Base-by-base conservation (phyloP, 2,113 vertebrate species). In the Carollia perspicillata region DNA sequence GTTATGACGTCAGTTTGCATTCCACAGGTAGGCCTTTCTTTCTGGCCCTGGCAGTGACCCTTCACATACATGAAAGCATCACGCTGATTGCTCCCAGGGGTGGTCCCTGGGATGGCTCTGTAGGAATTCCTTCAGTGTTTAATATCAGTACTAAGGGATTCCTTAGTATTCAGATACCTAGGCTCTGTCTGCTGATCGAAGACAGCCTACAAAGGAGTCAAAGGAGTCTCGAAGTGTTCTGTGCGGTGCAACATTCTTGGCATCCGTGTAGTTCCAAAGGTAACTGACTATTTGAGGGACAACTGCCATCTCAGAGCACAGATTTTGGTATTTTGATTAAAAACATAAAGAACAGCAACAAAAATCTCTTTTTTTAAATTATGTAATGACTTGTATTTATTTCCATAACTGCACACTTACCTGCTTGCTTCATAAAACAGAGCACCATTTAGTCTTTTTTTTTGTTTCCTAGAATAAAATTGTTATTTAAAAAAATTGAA, bases 381-480 rank as follows among this genome's bases (percentile, higher is more conserved):
- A 37, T 37, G 17, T 55, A n/a, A 89, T 88, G 51, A 51, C 40
- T 89, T 51, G 11, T 42, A 30, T 65, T 86, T 84, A 68, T 53
- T 53, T 16, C 49, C 51, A 71, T 80, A 47, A 83, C 44, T 37
- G 20, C n/a, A n/a, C 44, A 13, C 74, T 74, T 60, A 87, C 44
- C 65, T 92, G 77, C 78, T 94, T 75, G 78, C 79, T 89, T 89
- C 63, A 71, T 90, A 60, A 92, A 94, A 83, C 10, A n/a, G 63
- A 84, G 40, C 35, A 60, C 42, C 40, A 30, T 49, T 44, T 60
- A 37, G 30, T 85, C 55, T 65, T 30, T 90, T 84, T 84, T 94
- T 20, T 72, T 71, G 69, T 74, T 88, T 91, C 12, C 23, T 89
- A 75, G 42, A 91, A 44, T 71, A 77, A 84, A 83, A 47, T 20